Evolutionary conservation across 2,797 vertebrate species (phyloP).

Genomic region (Danio kyathit): DNA sequence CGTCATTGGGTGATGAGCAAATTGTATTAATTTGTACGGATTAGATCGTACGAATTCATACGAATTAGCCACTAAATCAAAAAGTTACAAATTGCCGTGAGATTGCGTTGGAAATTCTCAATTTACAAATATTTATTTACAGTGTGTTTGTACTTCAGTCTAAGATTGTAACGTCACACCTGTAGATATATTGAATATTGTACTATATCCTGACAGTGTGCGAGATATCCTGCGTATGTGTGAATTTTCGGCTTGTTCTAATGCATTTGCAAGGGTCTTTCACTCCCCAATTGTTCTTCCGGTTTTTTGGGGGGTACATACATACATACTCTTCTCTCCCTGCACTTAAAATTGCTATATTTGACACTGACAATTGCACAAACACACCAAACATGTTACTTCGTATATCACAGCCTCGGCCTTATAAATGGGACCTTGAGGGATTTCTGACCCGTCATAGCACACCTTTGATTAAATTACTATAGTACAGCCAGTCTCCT

Average conservation of each 20-base stretch:
- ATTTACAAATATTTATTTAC: background rate
- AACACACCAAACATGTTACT: constrained; percentile 21
- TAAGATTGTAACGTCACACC: constrained; percentile 84
- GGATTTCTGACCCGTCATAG: constrained; percentile 27
- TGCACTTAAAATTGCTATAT: constrained; percentile 31
- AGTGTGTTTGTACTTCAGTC: constrained; percentile 73
- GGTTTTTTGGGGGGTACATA: constrained; percentile 20
- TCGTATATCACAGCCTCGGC: constrained; percentile 20
- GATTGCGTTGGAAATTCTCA: too few species aligned
- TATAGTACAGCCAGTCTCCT: background rate
- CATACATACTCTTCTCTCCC: constrained; percentile 9
- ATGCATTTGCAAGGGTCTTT: constrained; percentile 45
- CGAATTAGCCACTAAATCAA: too few species aligned
- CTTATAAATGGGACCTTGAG: constrained; percentile 28
- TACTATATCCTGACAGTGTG: constrained; percentile 70
- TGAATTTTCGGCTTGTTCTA: constrained; percentile 47
- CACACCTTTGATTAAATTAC: constrained; percentile 30
- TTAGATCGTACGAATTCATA: too few species aligned
- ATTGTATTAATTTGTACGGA: too few species aligned
- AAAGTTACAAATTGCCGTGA: too few species aligned
- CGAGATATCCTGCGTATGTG: constrained; percentile 47
- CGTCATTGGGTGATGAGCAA: too few species aligned
- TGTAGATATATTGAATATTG: constrained; percentile 78
- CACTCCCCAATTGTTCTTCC: constrained; percentile 29
- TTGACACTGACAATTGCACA: constrained; percentile 36